Conservation (phyloP, 35 echinoderm and acorn worm genomes). For the Ptychodera flava region DNA sequence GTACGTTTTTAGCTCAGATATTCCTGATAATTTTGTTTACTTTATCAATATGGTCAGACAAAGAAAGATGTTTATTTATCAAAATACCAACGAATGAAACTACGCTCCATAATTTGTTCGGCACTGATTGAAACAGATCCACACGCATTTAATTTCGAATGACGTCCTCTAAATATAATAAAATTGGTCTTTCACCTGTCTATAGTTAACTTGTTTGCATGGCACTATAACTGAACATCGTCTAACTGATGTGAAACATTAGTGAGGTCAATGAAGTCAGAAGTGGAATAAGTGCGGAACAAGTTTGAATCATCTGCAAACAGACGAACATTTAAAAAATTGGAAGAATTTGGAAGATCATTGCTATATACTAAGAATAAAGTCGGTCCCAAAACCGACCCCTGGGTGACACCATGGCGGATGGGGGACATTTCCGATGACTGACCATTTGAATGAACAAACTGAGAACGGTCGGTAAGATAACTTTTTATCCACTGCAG, state of each 20-base stretch:
- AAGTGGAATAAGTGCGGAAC: neutral
- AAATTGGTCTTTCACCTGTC: slow-evolving; percentile 4
- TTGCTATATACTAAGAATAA: slow-evolving; percentile 10
- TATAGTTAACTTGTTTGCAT: slow-evolving; percentile 11
- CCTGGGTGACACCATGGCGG: neutral
- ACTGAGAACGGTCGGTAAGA: neutral
- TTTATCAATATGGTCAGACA: too few species aligned
- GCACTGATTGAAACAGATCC: too few species aligned
- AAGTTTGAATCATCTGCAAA: slow-evolving; percentile 10
- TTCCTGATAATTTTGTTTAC: too few species aligned
- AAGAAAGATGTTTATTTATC: too few species aligned
- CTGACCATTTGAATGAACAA: neutral
- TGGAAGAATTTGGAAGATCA: slow-evolving; percentile 8
- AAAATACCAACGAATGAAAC: too few species aligned
- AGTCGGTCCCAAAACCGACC: slow-evolving; percentile 9
- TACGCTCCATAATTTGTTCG: too few species aligned
- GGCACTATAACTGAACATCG: too few species aligned
- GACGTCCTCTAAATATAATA: slow-evolving; percentile 16
- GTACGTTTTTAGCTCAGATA: too few species aligned
- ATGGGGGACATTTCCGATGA: neutral
- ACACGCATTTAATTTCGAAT: too few species aligned
- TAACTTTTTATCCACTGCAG: neutral
- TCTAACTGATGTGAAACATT: too few species aligned
- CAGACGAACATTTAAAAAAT: slow-evolving; percentile 10
- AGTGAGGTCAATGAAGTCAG: neutral